Evolutionary conservation across 1,140 invertebrate species (phyloP), one percentile per base, ranked within the genome.

Genomic region (Lasioglossum albipes): DNA sequence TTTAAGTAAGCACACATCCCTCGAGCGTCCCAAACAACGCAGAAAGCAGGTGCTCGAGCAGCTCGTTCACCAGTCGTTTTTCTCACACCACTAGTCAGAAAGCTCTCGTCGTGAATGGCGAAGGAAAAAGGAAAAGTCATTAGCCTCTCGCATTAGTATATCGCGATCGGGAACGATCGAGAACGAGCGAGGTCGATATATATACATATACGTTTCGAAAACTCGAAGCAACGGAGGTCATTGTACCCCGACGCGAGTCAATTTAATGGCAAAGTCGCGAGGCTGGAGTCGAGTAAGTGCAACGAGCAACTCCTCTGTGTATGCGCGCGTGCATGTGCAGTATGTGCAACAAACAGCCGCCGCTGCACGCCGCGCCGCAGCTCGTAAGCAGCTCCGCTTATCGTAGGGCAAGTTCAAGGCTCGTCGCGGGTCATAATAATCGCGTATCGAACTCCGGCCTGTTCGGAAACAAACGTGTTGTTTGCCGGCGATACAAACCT

Each of bases 371-470:
- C 10, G 13, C 67, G 5, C 61, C 54, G 75, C 75, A 66, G 52
- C 74, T 83, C 64, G 78, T 82, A 84, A 86, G 79, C 84, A 65
- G 84, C 81, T 70, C 61, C 36, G 86, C 89, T 92, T 92, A 92
- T 92, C 91, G 89, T 91, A 91, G 91, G 89, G 89, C 92, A 93
- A 93, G 93, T 93, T 93, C 93, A 93, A 93, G 93, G 93, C 90
- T 91, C 90, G 87, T 87, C 88, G 87, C 89, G 91, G 91, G 90
- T 93, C 91, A 90, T 90, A 91, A 92, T 90, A 93, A 92, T 91
- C 91, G 87, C 88, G 84, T 89, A 88, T 90, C 90, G 89, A 90
- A 91, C 89, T 89, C 84, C 84, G 84, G 80, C 86, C 79, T 86
- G 85, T 87, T 85, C 87, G 80, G 88, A 91, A 91, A 89, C 89